Percentiles rank a stretch among this genome's conserved stretches.
These are phyloP conservation scores for Sipha maydis DNA, from an alignment of 2,888 invertebrate species.

Conservation along the genomic window DNA sequence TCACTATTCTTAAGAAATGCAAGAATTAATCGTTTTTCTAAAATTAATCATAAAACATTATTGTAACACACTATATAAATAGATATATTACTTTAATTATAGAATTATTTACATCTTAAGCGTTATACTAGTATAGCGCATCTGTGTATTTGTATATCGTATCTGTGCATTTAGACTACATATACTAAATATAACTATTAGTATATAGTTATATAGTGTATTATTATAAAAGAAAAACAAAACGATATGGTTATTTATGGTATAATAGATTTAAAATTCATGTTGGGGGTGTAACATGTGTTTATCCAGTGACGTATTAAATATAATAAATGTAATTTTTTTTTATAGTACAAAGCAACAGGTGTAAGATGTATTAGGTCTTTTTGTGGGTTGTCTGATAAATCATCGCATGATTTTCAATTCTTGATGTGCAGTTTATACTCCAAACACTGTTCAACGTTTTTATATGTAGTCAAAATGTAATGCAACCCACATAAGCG, in stretches of 20 bases:
- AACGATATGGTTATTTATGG: neutral
- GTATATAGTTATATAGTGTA: too few relatives aligned
- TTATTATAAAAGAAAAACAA: too few relatives aligned
- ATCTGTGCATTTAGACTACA: too few relatives aligned
- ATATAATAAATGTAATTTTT: slow-evolving; percentile 22
- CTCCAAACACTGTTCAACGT: neutral
- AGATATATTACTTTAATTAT: too few relatives aligned
- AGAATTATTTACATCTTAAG: too few relatives aligned
- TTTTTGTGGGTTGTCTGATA: slow-evolving; percentile 30
- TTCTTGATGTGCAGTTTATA: slow-evolving; percentile 7
- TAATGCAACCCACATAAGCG: neutral
- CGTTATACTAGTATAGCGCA: too few relatives aligned
- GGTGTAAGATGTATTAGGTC: slow-evolving; percentile 10
- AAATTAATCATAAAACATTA: too few relatives aligned
- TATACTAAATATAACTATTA: too few relatives aligned
- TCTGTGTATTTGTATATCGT: too few relatives aligned
- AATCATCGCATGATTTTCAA: slow-evolving; percentile 27
- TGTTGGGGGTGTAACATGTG: slow-evolving; percentile 29
- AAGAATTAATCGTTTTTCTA: too few relatives aligned
- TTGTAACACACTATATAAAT: too few relatives aligned
- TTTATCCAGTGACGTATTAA: slow-evolving; percentile 50
- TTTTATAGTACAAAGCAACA: slow-evolving; percentile 16
- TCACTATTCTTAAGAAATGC: too few relatives aligned
- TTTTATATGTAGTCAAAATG: neutral
- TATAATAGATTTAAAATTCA: neutral